phyloP scores from a whole-genome alignment of 2,888 invertebrate species.

The Colostygia pectinataria region DNA sequence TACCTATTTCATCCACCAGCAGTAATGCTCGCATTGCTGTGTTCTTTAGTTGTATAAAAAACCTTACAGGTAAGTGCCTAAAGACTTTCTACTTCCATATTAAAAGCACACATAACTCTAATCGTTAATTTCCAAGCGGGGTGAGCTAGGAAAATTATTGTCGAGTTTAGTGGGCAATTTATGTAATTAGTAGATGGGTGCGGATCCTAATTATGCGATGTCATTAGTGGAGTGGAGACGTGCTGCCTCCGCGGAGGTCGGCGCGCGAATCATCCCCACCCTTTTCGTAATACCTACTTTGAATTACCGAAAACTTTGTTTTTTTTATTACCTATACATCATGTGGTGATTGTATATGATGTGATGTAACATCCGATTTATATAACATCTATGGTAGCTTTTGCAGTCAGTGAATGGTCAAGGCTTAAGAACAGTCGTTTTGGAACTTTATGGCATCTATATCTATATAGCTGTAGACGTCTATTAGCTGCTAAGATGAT shows the following conservation, averaged over 20 bases:
- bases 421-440: too few relatives aligned
- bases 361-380: too few relatives aligned
- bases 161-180: constrained; percentile 78
- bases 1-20: too few relatives aligned
- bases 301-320: not conserved
- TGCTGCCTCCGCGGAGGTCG: constrained; percentile 56
- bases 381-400: too few relatives aligned
- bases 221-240: constrained; percentile 68
- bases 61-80: too few relatives aligned
- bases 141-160: constrained; percentile 65
- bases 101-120: constrained; percentile 14
- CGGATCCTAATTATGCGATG: constrained; percentile 78
- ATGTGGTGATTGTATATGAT: too few relatives aligned
- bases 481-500: too few relatives aligned
- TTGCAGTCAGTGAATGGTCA: too few relatives aligned
- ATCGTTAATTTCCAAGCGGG: constrained; percentile 38
- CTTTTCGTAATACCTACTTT: constrained; percentile 4
- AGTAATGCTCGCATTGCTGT: too few relatives aligned
- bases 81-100: constrained; percentile 13
- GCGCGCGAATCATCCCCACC: constrained; percentile 17
- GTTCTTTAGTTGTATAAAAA: too few relatives aligned
- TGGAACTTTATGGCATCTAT: too few relatives aligned
- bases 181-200: constrained; percentile 79
- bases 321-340: not conserved
- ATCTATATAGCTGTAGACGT: too few relatives aligned